A percentile compares a stretch with the other conserved stretches of the same genome.
These are phyloP conservation scores for Ricordea florida DNA, from an alignment of 92 coral and sea anemone genomes.

Conservation along the genomic window DNA sequence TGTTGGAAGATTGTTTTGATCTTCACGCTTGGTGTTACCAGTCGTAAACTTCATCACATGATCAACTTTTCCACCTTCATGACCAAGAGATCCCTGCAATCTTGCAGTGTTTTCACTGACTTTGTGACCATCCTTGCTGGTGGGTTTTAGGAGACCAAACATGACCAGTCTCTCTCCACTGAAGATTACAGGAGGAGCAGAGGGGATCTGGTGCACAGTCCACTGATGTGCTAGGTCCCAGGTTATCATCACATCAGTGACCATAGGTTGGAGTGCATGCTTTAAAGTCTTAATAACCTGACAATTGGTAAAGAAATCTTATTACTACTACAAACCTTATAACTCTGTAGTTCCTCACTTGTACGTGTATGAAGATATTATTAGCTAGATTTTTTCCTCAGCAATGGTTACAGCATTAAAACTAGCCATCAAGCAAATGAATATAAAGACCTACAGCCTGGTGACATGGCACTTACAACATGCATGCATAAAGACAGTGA, in stretches of 20 bases:
- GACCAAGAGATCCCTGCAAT: background rate
- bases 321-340: background rate
- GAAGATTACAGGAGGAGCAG: slow-evolving; percentile 58
- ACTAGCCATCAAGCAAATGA: too few species aligned
- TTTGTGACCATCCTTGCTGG: background rate
- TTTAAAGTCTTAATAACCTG: slow-evolving; percentile 83
- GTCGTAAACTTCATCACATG: slow-evolving; percentile 26
- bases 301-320: background rate
- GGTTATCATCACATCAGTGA: slow-evolving; percentile 55
- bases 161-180: slow-evolving; percentile 61
- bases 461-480: too few species aligned
- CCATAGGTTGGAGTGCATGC: slow-evolving; percentile 81
- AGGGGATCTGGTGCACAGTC: slow-evolving; percentile 59
- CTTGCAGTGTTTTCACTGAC: background rate
- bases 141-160: slow-evolving; percentile 24
- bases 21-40: background rate
- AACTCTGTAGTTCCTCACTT: background rate
- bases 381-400: background rate
- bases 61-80: slow-evolving; percentile 4
- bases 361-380: background rate
- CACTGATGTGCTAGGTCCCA: slow-evolving; percentile 72
- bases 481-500: too few species aligned
- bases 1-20: background rate
- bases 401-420: too few species aligned
- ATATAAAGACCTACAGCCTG: too few species aligned